Evolutionary conservation across 2,797 vertebrate species (phyloP).

Genomic region (Melopsittacus undulatus): DNA sequence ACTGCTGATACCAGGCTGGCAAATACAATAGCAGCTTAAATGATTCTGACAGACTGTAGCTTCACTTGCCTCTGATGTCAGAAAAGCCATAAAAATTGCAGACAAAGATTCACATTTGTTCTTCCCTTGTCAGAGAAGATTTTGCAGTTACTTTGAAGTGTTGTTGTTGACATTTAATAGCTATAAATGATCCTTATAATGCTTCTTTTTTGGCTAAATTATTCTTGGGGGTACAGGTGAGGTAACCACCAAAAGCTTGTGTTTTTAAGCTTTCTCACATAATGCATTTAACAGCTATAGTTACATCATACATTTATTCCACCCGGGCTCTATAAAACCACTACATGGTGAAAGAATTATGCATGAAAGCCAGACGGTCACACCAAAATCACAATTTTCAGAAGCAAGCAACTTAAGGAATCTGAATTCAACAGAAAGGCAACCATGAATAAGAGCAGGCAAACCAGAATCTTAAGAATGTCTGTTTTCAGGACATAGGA

Average conservation of each 20-base stretch:
- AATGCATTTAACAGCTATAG: not conserved
- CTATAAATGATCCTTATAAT: not conserved
- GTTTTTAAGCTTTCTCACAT: not conserved
- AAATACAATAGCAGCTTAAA: not conserved
- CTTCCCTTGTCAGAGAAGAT: not conserved
- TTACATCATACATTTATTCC: not conserved
- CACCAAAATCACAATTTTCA: not conserved
- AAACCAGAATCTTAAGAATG: not conserved
- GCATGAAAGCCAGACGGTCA: not conserved
- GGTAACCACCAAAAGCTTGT: not conserved
- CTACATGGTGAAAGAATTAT: not conserved
- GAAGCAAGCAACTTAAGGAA: not conserved
- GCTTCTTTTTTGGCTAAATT: not conserved
- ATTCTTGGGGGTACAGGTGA: not conserved
- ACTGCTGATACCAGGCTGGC: not conserved
- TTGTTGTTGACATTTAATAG: not conserved
- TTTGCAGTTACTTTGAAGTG: not conserved
- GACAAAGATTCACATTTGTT: not conserved
- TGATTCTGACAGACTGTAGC: not conserved
- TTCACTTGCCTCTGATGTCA: not conserved
- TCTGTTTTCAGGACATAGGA: not conserved
- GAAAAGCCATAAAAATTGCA: not conserved
- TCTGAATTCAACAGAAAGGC: not conserved
- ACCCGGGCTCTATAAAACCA: not conserved
- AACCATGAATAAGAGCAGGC: not conserved